A percentile compares a stretch with the other conserved stretches of the same genome.
These are phyloP conservation scores for Smutsia gigantea DNA, from an alignment of 2,797 vertebrate species.

Conservation along the genomic window DNA sequence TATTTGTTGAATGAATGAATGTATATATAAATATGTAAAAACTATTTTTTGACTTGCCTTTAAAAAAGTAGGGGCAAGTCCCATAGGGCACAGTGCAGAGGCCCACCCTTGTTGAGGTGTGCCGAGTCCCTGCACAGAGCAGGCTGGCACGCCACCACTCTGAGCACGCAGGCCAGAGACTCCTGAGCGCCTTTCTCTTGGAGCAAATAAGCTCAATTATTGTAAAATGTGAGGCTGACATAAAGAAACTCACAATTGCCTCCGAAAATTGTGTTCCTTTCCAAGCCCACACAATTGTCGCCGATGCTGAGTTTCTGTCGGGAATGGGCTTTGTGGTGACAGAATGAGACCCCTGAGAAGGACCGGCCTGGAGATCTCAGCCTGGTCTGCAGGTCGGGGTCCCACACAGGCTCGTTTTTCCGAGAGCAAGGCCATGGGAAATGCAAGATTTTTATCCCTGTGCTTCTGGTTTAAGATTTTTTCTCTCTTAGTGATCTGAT, in stretches of 20 bases:
- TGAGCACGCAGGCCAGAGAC: not conserved
- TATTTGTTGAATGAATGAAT: not conserved
- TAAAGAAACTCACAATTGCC: slow-evolving; percentile 9
- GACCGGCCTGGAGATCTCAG: not conserved
- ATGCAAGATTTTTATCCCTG: not conserved
- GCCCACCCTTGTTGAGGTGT: too few relatives aligned
- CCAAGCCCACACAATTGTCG: not conserved
- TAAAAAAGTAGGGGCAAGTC: not conserved
- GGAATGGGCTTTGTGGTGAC: not conserved
- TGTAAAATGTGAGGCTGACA: slow-evolving; percentile 48
- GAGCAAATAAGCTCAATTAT: slow-evolving; percentile 48
- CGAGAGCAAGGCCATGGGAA: not conserved
- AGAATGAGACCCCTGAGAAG: not conserved
- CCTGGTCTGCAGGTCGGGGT: not conserved
- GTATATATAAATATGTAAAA: not conserved
- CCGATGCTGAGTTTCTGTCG: not conserved
- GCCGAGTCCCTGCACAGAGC: too few relatives aligned
- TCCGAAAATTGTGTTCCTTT: slow-evolving; percentile 63
- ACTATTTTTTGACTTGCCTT: not conserved
- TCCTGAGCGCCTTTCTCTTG: not conserved
- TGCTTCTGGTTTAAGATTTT: not conserved
- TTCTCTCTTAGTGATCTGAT: not conserved
- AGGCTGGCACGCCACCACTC: not conserved
- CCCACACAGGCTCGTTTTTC: not conserved
- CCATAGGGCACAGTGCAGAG: not conserved